Percentiles rank a stretch among this genome's conserved stretches.
Evolutionary conservation across 2,888 invertebrate species (phyloP).

Genomic region (Pollenia labialis): DNA sequence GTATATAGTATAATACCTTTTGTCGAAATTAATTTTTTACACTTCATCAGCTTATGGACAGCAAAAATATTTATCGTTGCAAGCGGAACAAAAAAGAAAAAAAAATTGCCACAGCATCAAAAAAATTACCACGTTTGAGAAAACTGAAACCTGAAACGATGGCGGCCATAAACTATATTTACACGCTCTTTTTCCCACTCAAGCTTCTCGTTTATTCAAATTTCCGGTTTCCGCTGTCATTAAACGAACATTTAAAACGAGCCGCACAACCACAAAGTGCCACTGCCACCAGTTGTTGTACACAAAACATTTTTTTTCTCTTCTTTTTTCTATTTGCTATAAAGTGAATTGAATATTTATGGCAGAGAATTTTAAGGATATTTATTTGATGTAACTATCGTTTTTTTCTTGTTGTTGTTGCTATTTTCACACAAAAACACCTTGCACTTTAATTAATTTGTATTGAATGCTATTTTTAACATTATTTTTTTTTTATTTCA

Average conservation of each 20-base stretch:
- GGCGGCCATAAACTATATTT: background rate
- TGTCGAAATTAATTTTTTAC: background rate
- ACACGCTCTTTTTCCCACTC: background rate
- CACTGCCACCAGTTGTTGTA: constrained; percentile 37
- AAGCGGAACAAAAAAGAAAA: background rate
- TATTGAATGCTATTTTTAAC: background rate
- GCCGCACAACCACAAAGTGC: constrained; percentile 26
- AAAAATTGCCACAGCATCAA: constrained; percentile 42
- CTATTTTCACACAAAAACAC: constrained; percentile 9
- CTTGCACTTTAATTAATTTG: constrained; percentile 13
- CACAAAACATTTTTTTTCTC: constrained; percentile 17
- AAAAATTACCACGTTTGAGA: constrained; percentile 1
- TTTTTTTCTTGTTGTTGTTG: background rate
- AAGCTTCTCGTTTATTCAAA: constrained; percentile 31
- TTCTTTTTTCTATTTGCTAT: background rate
- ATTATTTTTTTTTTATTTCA: background rate
- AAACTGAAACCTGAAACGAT: background rate
- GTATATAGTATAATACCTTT: no score
- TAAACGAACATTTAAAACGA: constrained; percentile 38
- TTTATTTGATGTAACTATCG: constrained; percentile 17
- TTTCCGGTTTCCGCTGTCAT: constrained; percentile 69
- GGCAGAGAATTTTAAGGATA: constrained; percentile 7
- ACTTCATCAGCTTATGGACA: background rate
- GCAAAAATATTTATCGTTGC: background rate
- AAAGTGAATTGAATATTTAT: constrained; percentile 30